phyloP scores from a whole-genome alignment of 2,797 vertebrate genomes.

The Phoebastria nigripes region DNA sequence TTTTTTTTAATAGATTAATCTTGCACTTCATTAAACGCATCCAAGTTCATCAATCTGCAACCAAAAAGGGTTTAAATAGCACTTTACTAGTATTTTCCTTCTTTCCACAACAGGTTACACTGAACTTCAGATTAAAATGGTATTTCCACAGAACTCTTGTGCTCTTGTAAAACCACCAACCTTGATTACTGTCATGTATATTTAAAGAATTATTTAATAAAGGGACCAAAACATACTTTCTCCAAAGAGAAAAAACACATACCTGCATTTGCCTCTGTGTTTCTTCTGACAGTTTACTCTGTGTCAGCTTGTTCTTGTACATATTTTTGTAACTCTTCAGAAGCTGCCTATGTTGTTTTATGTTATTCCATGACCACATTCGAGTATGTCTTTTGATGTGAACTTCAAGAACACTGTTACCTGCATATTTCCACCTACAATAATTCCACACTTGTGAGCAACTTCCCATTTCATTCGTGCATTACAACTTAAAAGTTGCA shows the following conservation, averaged over 20 bases:
- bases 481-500: not conserved
- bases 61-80: not conserved
- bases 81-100: not conserved
- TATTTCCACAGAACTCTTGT: not conserved
- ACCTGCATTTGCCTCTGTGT: conserved; percentile 86
- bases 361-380: conserved; percentile 91
- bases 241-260: not conserved
- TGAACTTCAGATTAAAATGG: not conserved
- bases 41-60: not conserved
- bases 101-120: not conserved
- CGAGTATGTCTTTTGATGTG: conserved; percentile 78
- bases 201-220: not conserved
- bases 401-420: conserved; percentile 86
- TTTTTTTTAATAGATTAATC: not conserved
- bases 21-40: not conserved
- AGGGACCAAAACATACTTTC: not conserved
- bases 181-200: not conserved
- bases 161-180: not conserved
- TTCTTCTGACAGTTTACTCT: conserved; percentile 81
- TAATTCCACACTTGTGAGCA: not conserved
- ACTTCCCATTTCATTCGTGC: not conserved
- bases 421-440: conserved; percentile 88
- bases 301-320: conserved; percentile 86
- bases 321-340: conserved; percentile 83
- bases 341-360: conserved; percentile 81